Evolutionary conservation across 2,888 invertebrate genomes (phyloP).

Genomic region (Hartigia nigra): DNA sequence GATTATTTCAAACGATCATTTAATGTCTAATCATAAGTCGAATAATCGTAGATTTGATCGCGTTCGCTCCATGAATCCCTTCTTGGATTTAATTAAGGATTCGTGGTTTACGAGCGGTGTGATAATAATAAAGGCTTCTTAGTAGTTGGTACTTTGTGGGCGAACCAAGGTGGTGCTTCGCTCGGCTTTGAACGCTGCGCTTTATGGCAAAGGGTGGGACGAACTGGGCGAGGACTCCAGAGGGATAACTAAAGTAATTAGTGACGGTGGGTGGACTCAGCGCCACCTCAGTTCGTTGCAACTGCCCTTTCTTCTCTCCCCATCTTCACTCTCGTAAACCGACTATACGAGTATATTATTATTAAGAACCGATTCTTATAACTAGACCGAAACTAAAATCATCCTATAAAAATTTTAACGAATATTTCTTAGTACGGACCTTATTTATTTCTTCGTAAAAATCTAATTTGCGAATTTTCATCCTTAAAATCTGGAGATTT

Average conservation of each 20-base stretch:
- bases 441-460: neutral
- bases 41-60: constrained; percentile 8
- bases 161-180: constrained; percentile 21
- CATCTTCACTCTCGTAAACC: constrained; percentile 28
- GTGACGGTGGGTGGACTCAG: constrained; percentile 50
- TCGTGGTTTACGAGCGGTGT: constrained; percentile 41
- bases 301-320: constrained; percentile 18
- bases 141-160: constrained; percentile 40
- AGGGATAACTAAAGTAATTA: constrained; percentile 56
- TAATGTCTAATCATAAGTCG: neutral
- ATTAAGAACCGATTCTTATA: constrained; percentile 13
- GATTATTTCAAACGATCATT: neutral
- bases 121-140: constrained; percentile 46
- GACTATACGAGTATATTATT: constrained; percentile 31
- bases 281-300: constrained; percentile 21
- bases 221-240: constrained; percentile 39
- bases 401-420: neutral
- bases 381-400: no score
- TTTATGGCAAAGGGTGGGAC: constrained; percentile 48
- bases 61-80: constrained; percentile 40
- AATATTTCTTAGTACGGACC: no score
- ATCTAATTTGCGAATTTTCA: neutral
- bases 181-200: constrained; percentile 34
- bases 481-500: no score
- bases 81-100: constrained; percentile 46